Evolutionary conservation across 92 coral and sea anemone species (phyloP), one percentile per base, ranked within the genome.

Genomic region (Phenganax stokvisi): DNA sequence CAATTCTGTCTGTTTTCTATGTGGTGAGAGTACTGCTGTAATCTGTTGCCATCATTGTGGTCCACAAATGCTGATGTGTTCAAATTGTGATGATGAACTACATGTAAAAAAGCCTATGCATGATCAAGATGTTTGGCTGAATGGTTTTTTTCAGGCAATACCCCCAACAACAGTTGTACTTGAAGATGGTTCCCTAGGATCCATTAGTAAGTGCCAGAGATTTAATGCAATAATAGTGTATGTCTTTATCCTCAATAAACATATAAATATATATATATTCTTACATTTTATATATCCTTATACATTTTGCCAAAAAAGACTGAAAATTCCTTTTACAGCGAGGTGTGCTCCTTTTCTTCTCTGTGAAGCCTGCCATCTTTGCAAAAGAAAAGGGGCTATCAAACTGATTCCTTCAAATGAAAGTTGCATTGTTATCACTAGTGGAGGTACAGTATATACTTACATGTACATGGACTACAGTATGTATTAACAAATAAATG

Each of bases 1-100:
- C 44, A 57, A 72, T 51, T 9, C 77, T 47, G 9, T 52, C 13
- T 72, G 57, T 54, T 72, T 54, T 72, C 12, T 72, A 16, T 72
- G 77, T 72, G 77, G 77, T 51, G 10, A 28, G 30, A 54, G 20
- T 8, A 52, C 77, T 72, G 77, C 77, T 72, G 77, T 72, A 9
- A 51, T 52, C n/a, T 13, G 77, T 51, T 72, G 77, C 44, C 77
- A 72, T 72, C 77, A 72, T 27, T 72, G 77, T 72, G 77, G 77
- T 51, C 77, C 77, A 72, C 44, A 28, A 72, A 9, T 72, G 60
- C 58, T 72, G 44, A 72, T 72, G 77, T 72, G 77, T 52, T 54
- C 77, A 51, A 54, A 51, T 51, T 72, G 77, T 31, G 77, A 72
- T 52, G 58, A 9, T 51, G 77, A 51, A 51, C 0, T 72, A 54